A percentile compares a stretch with the other conserved stretches of the same genome.
Evolutionary conservation across 1,140 invertebrate genomes (phyloP).

Genomic region (Stegodyphus dumicola): DNA sequence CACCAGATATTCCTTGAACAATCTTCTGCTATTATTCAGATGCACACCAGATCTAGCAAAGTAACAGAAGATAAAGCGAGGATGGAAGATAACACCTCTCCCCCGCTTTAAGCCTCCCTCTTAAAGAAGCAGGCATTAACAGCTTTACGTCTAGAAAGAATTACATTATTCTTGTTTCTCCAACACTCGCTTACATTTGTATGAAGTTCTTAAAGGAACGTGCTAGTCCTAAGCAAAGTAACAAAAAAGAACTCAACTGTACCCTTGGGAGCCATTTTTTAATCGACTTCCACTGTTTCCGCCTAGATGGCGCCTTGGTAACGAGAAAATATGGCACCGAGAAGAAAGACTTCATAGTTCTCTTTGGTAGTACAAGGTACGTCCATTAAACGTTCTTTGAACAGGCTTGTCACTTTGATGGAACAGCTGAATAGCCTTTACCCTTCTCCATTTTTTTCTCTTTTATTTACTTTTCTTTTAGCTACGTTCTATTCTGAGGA

Average conservation of each 20-base stretch:
- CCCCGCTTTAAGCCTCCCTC: no score
- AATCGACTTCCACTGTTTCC: constrained; percentile 48
- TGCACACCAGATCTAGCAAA: no score
- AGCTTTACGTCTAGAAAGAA: constrained; percentile 13
- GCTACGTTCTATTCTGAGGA: no score
- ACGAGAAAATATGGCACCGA: constrained; percentile 34
- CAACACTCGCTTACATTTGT: neutral
- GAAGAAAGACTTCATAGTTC: constrained; percentile 41
- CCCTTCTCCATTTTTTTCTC: neutral
- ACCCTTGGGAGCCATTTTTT: constrained; percentile 48
- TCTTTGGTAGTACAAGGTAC: constrained; percentile 35
- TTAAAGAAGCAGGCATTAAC: neutral
- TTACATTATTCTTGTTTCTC: constrained; percentile 26
- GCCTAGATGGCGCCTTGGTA: constrained; percentile 21
- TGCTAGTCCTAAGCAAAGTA: constrained; percentile 2
- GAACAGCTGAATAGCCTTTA: constrained; percentile 23
- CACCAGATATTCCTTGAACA: no score
- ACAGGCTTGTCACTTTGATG: constrained; percentile 50
- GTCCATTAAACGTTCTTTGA: constrained; percentile 51
- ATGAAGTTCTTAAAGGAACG: constrained; percentile 12
- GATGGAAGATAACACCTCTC: no score
- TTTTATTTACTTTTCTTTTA: no score
- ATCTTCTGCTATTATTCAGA: no score
- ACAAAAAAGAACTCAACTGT: constrained; percentile 32
- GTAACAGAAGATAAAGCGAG: no score